Evolutionary conservation across 2,888 invertebrate genomes (phyloP), one percentile per base, ranked within the genome.

Genomic region (Hyposoter didymator): DNA sequence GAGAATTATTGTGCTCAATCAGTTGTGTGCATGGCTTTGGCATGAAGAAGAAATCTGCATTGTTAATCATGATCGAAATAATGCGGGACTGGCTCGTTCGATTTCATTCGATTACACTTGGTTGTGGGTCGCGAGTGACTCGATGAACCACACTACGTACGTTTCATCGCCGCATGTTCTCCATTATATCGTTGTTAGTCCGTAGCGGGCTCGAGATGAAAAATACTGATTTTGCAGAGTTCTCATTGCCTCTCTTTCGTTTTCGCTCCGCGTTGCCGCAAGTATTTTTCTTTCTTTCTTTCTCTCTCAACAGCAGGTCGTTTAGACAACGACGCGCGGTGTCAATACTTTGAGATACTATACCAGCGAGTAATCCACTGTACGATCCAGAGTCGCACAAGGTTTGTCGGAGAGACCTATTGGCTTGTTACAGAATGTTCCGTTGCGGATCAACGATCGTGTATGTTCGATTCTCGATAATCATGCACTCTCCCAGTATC

Each of bases 61-160:
- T 90, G 91, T 90, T 91, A 91, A 92, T 91, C 91, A 90, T 88
- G 89, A 91, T 91, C 88, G 89, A 88, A 90, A 90, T 90, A 90
- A 92, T 90, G 86, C 84, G 85, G 73, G 62, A 55, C 67, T 49
- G 43, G 39, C 66, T 55, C 67, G 75, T 72, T 80, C 75, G 62
- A 72, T 80, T 59, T 67, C 52, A 49, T 59, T 73, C 45, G 78
- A 78, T 73, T 72, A 70, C 43, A 43, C 69, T 43, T 52, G 28
- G 55, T 67, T 52, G 66, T 64, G 66, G 43, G 22, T 45, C 69
- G 17, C 5, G 39, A 43, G 35, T 14, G 62, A 66, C 43, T 69
- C 69, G 59, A 55, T 69, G 49, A 35, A 47, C 59, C 75, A 62
- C 81, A 45, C 32, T 70, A 35, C 22, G 45, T 39, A 35, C 22